Conservation (phyloP, 2,113 vertebrate genomes). For the Poeciliopsis turrubarensis region DNA sequence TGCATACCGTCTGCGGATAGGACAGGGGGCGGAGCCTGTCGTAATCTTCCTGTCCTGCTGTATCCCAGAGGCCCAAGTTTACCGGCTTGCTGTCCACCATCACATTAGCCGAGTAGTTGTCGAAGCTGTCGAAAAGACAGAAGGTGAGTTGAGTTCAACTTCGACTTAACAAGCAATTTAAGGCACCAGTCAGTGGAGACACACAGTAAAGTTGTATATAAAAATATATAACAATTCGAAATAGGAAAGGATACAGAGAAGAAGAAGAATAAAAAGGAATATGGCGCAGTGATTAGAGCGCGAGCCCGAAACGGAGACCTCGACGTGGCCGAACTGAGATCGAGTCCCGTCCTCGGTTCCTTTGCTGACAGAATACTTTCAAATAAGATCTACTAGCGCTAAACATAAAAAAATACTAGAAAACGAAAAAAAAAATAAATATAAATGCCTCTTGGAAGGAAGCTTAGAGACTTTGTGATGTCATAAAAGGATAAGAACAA, state of each 20-base stretch:
- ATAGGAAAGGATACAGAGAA: not conserved
- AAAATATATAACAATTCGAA: too few species aligned
- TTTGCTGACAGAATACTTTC: too few species aligned
- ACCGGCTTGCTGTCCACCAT: constrained; percentile 78
- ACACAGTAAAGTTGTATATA: not conserved
- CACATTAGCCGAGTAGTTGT: constrained; percentile 74
- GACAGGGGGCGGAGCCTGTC: constrained; percentile 74
- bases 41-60: constrained; percentile 74
- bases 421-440: too few species aligned
- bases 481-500: not conserved
- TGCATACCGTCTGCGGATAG: constrained; percentile 74
- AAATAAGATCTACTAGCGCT: too few species aligned
- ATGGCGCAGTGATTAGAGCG: too few species aligned
- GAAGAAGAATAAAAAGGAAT: not conserved
- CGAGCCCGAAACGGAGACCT: too few species aligned
- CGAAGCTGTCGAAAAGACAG: constrained; percentile 48
- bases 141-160: not conserved
- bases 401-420: too few species aligned
- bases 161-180: constrained; percentile 8
- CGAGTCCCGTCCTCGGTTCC: too few species aligned
- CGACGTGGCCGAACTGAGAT: too few species aligned
- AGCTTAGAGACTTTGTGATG: too few species aligned
- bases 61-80: constrained; percentile 77
- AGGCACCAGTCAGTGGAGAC: constrained; percentile 1
- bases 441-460: too few species aligned